A percentile compares a stretch with the other conserved stretches of the same genome.
phyloP scores from a whole-genome alignment of 2,888 invertebrate genomes.

The Eupithecia exiguata region DNA sequence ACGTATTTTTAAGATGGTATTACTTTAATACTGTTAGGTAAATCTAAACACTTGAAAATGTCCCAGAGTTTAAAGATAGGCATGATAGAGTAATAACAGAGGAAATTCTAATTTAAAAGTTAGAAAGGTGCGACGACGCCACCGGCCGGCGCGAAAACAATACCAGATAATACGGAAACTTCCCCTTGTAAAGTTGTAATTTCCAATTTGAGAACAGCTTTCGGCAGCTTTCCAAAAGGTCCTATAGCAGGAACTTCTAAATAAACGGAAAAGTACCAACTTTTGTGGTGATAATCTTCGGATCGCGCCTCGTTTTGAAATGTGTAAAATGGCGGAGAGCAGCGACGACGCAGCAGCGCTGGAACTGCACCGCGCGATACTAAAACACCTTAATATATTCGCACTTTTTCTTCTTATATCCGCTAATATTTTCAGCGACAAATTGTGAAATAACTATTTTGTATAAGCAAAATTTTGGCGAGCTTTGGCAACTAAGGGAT shows the following conservation, averaged over 20 bases:
- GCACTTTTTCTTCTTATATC: not conserved
- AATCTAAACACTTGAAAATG: not conserved
- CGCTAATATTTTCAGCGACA: not conserved
- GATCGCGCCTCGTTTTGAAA: conserved; percentile 1
- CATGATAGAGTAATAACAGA: conserved; percentile 36
- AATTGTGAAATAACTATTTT: conserved; percentile 2
- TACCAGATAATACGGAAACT: conserved; percentile 43
- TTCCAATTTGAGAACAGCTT: conserved; percentile 42
- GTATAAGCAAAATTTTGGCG: not conserved
- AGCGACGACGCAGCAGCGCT: not conserved
- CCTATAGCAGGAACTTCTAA: conserved; percentile 35
- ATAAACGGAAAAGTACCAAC: conserved; percentile 33
- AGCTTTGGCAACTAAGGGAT: conserved; percentile 4
- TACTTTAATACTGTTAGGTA: conserved; percentile 1
- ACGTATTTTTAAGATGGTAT: conserved; percentile 12
- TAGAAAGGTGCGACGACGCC: conserved; percentile 39
- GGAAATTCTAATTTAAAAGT: conserved; percentile 43
- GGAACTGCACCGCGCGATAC: not conserved
- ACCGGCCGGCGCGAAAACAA: conserved; percentile 37
- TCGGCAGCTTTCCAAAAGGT: conserved; percentile 38
- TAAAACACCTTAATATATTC: not conserved
- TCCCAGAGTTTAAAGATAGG: conserved; percentile 9
- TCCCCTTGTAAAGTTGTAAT: conserved; percentile 39
- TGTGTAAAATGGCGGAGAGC: not conserved
- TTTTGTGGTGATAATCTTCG: conserved; percentile 27